Conservation (phyloP, 2,113 vertebrate genomes). For the Apeltes quadracus region DNA sequence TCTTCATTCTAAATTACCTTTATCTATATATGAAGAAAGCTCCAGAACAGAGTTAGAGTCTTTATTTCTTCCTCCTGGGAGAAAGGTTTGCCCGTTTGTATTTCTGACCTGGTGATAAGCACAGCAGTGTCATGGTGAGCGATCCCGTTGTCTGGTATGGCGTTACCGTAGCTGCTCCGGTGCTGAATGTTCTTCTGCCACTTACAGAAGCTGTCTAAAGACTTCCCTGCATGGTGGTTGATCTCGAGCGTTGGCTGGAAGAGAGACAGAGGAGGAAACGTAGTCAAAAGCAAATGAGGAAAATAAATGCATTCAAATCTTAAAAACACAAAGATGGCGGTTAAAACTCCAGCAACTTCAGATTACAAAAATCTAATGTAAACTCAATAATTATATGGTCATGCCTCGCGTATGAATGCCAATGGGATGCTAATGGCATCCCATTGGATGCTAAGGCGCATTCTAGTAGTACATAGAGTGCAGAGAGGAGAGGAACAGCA, state of each 20-base stretch:
- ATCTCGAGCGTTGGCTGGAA: conserved; percentile 93
- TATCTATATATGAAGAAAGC: not conserved
- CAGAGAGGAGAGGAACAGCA: conserved; percentile 50
- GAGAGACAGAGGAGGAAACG: conserved; percentile 20
- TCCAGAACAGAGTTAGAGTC: not conserved
- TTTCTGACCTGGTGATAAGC: conserved; percentile 92
- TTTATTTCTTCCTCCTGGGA: not conserved
- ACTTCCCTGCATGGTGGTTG: conserved; percentile 96
- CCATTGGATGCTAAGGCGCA: no score
- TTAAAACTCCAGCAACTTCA: not conserved
- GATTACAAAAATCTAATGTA: conserved; percentile 10
- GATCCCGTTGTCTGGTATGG: conserved; percentile 95
- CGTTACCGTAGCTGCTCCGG: conserved; percentile 91
- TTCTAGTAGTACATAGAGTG: conserved; percentile 49
- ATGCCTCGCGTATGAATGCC: not conserved
- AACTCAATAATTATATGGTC: conserved; percentile 20
- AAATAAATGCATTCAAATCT: not conserved
- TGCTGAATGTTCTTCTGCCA: conserved; percentile 98
- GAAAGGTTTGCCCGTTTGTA: not conserved
- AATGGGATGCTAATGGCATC: no score
- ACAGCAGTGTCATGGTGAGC: conserved; percentile 97
- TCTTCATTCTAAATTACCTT: not conserved
- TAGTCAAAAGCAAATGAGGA: conserved; percentile 6
- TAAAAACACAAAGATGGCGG: not conserved
- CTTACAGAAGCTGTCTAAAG: conserved; percentile 98